phyloP scores from a whole-genome alignment of 1,140 invertebrate genomes.

The Hydropsyche tenuis region DNA sequence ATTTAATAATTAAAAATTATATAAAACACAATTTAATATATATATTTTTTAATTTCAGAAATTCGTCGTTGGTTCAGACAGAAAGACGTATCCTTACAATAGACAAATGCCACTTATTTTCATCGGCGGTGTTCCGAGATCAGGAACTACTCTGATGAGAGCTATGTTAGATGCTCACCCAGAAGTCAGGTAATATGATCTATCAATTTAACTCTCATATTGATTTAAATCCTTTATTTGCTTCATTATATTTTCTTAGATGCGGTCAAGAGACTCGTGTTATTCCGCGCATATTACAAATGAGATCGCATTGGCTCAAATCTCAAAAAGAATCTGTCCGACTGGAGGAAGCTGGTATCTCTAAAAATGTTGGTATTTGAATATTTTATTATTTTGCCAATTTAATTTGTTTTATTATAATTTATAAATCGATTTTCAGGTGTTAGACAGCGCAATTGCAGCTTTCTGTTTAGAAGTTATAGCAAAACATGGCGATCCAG shows the following conservation, averaged over 20 bases:
- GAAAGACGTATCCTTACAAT: slow-evolving; percentile 76
- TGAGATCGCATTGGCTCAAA: slow-evolving; percentile 91
- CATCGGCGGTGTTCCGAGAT: slow-evolving; percentile 95
- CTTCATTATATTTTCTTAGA: slow-evolving; percentile 62
- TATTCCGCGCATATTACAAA: slow-evolving; percentile 91
- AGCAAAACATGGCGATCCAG: slow-evolving; percentile 92
- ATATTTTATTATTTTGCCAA: background rate
- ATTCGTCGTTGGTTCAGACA: slow-evolving; percentile 68
- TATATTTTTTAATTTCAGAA: slow-evolving; percentile 63
- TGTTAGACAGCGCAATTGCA: slow-evolving; percentile 93
- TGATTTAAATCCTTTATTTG: background rate
- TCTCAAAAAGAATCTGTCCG: slow-evolving; percentile 89
- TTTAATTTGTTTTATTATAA: background rate
- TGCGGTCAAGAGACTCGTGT: slow-evolving; percentile 98
- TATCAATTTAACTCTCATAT: too few relatives aligned
- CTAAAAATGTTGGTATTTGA: slow-evolving; percentile 71
- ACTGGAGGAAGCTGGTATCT: slow-evolving; percentile 92
- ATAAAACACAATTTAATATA: slow-evolving; percentile 35
- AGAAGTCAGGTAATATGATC: slow-evolving; percentile 76
- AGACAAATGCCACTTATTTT: slow-evolving; percentile 93
- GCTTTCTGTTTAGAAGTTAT: slow-evolving; percentile 97
- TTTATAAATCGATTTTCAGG: slow-evolving; percentile 58
- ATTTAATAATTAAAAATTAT: too few relatives aligned
- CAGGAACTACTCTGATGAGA: slow-evolving; percentile 95
- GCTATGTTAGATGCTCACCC: slow-evolving; percentile 99